Evolutionary conservation across 2,888 invertebrate genomes (phyloP).

Genomic region (Pheosia tremula): DNA sequence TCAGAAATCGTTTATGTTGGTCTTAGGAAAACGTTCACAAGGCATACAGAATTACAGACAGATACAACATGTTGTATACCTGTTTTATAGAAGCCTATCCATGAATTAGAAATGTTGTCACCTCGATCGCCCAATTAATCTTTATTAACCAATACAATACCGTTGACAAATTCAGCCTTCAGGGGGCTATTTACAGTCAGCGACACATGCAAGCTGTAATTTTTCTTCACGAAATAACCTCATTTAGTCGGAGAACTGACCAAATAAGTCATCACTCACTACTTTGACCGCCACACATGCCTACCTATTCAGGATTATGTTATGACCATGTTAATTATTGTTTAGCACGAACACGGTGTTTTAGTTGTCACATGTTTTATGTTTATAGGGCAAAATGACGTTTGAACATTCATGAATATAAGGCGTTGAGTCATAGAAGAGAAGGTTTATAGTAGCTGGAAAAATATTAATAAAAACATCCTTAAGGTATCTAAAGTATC

Average conservation of each 20-base stretch:
- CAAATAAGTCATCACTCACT: conserved; percentile 47
- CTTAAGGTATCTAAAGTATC: too few relatives aligned
- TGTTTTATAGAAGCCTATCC: too few relatives aligned
- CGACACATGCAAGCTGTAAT: conserved; percentile 21
- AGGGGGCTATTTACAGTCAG: conserved; percentile 5
- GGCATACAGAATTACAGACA: too few relatives aligned
- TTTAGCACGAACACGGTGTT: conserved; percentile 29
- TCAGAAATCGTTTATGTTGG: too few relatives aligned
- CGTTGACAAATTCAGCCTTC: background rate
- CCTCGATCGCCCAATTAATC: background rate
- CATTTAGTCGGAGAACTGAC: conserved; percentile 35
- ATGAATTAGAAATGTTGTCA: background rate
- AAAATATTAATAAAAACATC: too few relatives aligned
- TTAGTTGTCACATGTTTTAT: conserved; percentile 30
- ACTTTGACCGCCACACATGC: conserved; percentile 19
- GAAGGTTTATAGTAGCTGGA: background rate
- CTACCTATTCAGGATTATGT: conserved; percentile 16
- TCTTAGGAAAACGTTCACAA: too few relatives aligned
- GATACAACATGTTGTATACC: too few relatives aligned
- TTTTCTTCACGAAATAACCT: conserved; percentile 42
- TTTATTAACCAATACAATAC: background rate
- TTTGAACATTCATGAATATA: background rate
- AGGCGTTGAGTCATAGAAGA: background rate
- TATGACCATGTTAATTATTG: conserved; percentile 32
- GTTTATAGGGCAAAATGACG: conserved; percentile 25